Percentiles rank a stretch among this genome's conserved stretches.
phyloP scores from a whole-genome alignment of 2,888 invertebrate genomes.

The Chaitophorus viminalis region DNA sequence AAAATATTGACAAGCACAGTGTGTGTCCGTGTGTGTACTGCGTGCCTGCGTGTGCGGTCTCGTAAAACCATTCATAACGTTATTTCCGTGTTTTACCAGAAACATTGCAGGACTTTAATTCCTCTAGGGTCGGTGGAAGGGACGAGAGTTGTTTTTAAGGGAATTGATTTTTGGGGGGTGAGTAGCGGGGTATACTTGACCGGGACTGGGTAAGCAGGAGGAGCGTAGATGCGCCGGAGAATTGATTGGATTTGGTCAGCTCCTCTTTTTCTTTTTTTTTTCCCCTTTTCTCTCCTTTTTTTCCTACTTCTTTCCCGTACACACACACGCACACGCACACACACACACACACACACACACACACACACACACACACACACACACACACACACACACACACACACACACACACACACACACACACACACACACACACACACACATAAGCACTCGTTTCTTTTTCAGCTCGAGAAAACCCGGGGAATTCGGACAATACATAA shows the following conservation, averaged over 20 bases:
- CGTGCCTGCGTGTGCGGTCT: background rate
- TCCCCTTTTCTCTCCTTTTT: background rate
- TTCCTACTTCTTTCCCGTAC: constrained; percentile 12
- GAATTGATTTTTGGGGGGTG: constrained; percentile 58
- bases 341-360: background rate
- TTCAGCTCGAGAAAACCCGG: constrained; percentile 60
- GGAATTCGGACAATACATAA: constrained; percentile 61
- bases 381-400: background rate
- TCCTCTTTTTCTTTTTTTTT: constrained; percentile 42
- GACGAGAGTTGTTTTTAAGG: constrained; percentile 52
- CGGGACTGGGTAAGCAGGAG: constrained; percentile 34
- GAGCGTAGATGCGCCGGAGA: constrained; percentile 46
- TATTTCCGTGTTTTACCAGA: constrained; percentile 57
- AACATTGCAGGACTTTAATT: constrained; percentile 54
- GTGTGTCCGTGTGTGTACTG: background rate
- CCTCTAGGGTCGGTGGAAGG: constrained; percentile 25
- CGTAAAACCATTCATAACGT: constrained; percentile 55
- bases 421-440: background rate
- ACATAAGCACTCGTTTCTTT: constrained; percentile 28
- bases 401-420: background rate
- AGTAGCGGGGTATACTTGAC: constrained; percentile 35
- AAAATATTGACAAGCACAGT: constrained; percentile 34
- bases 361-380: background rate
- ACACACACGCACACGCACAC: background rate
- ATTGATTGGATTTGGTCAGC: constrained; percentile 62